Evolutionary conservation across 1,140 invertebrate species (phyloP).

Genomic region (Drosophila pseudoobscura): DNA sequence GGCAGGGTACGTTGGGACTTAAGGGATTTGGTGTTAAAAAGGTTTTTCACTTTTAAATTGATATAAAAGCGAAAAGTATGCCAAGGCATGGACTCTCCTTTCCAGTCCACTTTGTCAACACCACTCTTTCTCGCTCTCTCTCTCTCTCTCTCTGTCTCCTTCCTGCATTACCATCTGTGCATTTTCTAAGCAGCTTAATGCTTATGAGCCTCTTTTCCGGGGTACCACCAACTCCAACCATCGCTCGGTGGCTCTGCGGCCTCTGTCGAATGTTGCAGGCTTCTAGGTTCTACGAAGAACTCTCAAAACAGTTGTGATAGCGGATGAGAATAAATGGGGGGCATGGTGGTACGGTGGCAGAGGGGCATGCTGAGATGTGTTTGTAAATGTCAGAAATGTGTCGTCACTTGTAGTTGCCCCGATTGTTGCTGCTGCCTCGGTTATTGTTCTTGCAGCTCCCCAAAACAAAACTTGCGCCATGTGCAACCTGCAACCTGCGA

Average conservation of each 20-base stretch:
- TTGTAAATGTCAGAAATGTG: constrained; percentile 73
- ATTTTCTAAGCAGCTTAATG: constrained; percentile 76
- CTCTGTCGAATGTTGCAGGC: constrained; percentile 22
- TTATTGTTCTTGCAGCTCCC: constrained; percentile 31
- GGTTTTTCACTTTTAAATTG: constrained; percentile 62
- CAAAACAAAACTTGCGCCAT: constrained; percentile 40
- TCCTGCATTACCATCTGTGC: constrained; percentile 49
- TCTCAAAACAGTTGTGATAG: constrained; percentile 50
- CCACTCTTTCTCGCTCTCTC: constrained; percentile 3
- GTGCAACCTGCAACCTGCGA: constrained; percentile 27
- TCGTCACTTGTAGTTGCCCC: constrained; percentile 61
- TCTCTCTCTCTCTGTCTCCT: constrained; percentile 3
- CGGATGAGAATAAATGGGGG: constrained; percentile 9
- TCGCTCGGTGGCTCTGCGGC: constrained; percentile 6
- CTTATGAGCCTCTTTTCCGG: constrained; percentile 75
- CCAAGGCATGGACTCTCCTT: constrained; percentile 39
- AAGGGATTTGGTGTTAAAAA: constrained; percentile 65
- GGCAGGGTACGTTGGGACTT: constrained; percentile 29
- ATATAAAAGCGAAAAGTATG: constrained; percentile 71
- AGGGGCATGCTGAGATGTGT: constrained; percentile 34
- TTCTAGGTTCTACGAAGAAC: neutral
- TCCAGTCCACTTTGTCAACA: constrained; percentile 1
- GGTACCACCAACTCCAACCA: constrained; percentile 22
- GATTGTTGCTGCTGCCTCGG: constrained; percentile 27
- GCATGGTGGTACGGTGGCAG: neutral